Percentiles rank a stretch among this genome's conserved stretches.
These are phyloP conservation scores for Scaptomyza cyrtandrae DNA, from an alignment of 2,888 invertebrate species.

Conservation along the genomic window DNA sequence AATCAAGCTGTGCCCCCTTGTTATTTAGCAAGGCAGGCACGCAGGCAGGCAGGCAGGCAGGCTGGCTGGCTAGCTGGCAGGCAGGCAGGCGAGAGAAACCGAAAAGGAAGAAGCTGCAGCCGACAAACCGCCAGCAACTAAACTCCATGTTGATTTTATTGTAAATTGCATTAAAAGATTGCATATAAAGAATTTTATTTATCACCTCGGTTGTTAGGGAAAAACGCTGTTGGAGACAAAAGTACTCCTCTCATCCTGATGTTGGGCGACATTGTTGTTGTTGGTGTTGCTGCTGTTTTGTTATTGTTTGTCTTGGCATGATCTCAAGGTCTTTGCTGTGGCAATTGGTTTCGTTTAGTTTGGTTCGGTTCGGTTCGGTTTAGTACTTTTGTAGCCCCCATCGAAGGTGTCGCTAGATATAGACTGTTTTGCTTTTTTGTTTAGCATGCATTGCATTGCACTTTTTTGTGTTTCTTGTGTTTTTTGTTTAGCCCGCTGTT, in stretches of 20 bases:
- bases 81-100: conserved; percentile 35
- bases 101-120: conserved; percentile 35
- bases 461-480: conserved; percentile 9
- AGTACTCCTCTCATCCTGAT: conserved; percentile 38
- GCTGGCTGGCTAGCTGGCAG: not conserved
- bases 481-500: conserved; percentile 31
- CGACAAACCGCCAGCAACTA: conserved; percentile 57
- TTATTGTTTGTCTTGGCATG: conserved; percentile 62
- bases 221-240: conserved; percentile 83
- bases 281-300: conserved; percentile 48
- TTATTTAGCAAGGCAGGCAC: conserved; percentile 66
- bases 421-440: conserved; percentile 27
- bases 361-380: not conserved
- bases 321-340: conserved; percentile 71
- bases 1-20: conserved; percentile 83
- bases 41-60: not conserved
- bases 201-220: conserved; percentile 82
- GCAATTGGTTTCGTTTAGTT: conserved; percentile 46
- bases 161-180: conserved; percentile 83
- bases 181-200: conserved; percentile 83
- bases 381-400: conserved; percentile 30
- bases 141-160: conserved; percentile 81
- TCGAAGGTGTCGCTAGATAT: conserved; percentile 54
- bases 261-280: conserved; percentile 18
- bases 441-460: conserved; percentile 36